These are phyloP conservation scores for Iphiclides podalirius DNA, from an alignment of 2,888 invertebrate species.

Conservation along the genomic window DNA sequence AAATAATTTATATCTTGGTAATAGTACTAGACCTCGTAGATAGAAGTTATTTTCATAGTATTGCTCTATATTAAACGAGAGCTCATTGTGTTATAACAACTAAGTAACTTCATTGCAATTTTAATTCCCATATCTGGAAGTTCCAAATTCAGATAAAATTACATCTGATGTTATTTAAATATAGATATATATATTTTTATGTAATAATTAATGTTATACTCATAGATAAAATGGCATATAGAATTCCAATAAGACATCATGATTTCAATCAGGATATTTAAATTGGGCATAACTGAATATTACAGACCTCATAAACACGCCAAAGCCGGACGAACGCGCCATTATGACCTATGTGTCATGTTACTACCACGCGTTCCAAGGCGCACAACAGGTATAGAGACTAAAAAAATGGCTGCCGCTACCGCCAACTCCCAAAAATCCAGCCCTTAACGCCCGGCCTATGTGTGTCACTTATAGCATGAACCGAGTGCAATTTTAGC, in stretches of 20 bases:
- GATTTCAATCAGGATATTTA: too few species aligned
- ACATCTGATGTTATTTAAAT: too few species aligned
- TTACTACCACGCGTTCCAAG: slow-evolving; percentile 99
- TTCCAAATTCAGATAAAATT: too few species aligned
- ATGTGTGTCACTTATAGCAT: slow-evolving; percentile 77
- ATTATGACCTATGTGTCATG: slow-evolving; percentile 99
- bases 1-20: neutral
- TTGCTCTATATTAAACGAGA: too few species aligned
- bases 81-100: too few species aligned
- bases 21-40: neutral
- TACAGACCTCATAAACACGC: slow-evolving; percentile 99
- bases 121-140: too few species aligned
- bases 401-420: slow-evolving; percentile 58
- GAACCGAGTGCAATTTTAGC: slow-evolving; percentile 50
- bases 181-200: too few species aligned
- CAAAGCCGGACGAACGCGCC: slow-evolving; percentile 99
- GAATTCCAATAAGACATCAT: too few species aligned
- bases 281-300: slow-evolving; percentile 45
- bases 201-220: too few species aligned
- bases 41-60: neutral
- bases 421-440: slow-evolving; percentile 43
- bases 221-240: too few species aligned
- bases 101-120: too few species aligned
- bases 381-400: slow-evolving; percentile 94
- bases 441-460: slow-evolving; percentile 68